Conservation (phyloP, 2,113 vertebrate species). For the Pseudorectes ferrugineus region DNA sequence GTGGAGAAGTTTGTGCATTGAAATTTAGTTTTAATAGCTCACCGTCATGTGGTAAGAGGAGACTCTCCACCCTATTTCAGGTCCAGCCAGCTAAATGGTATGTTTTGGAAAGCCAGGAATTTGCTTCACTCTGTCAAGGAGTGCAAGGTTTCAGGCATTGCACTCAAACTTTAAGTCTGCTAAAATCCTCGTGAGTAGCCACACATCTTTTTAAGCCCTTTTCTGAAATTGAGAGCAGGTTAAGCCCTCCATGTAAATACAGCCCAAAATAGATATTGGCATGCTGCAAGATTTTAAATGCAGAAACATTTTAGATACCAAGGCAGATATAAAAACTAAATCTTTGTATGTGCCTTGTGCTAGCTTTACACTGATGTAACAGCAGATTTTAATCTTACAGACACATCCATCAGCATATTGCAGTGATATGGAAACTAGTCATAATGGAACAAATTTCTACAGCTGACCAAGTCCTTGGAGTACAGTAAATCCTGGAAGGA, state of each 20-base stretch:
- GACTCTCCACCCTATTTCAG: neutral
- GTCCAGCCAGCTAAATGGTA: neutral
- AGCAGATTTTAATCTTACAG: constrained; percentile 39
- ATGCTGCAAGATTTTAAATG: constrained; percentile 5
- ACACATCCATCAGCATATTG: neutral
- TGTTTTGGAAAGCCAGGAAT: neutral
- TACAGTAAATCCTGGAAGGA: neutral
- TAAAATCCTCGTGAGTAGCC: neutral
- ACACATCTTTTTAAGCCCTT: neutral
- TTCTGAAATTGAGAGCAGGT: neutral
- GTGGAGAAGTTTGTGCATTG: neutral
- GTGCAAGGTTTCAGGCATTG: neutral
- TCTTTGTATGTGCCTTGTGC: neutral
- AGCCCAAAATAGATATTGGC: neutral
- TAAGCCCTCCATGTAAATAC: neutral
- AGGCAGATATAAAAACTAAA: neutral
- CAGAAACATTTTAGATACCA: neutral
- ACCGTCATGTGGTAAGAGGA: neutral
- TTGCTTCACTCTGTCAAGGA: neutral
- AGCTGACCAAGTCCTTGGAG: constrained; percentile 8
- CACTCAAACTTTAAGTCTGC: neutral
- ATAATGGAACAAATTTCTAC: constrained; percentile 3
- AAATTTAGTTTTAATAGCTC: neutral
- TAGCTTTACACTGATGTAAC: neutral
- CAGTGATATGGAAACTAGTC: neutral